These are phyloP conservation scores for Bombus affinis DNA, from an alignment of 1,140 invertebrate genomes.

Conservation along the genomic window DNA sequence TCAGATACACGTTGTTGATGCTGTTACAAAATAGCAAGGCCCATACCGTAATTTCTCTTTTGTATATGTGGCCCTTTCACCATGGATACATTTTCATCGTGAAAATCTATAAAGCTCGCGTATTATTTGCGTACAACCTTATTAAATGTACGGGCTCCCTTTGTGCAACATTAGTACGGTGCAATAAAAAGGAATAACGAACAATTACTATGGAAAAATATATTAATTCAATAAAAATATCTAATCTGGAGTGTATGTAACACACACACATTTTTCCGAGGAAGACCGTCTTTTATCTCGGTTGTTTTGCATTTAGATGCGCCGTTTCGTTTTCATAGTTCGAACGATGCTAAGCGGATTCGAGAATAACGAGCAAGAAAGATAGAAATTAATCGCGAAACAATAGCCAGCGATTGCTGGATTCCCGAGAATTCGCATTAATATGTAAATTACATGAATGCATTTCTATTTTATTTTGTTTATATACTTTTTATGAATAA, in stretches of 20 bases:
- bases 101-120: background rate
- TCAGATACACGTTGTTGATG: background rate
- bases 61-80: background rate
- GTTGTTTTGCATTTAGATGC: constrained; percentile 10
- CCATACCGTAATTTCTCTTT: background rate
- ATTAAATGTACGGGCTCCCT: background rate
- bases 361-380: background rate
- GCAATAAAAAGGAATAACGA: background rate
- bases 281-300: too few species aligned
- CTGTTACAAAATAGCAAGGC: background rate
- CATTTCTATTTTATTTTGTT: too few species aligned
- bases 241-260: background rate
- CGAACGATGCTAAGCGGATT: background rate
- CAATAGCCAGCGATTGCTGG: background rate
- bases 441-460: background rate
- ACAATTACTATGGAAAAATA: background rate
- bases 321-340: background rate
- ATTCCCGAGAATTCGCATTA: background rate
- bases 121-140: background rate
- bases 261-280: background rate
- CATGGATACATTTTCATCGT: background rate
- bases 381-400: constrained; percentile 18
- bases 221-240: background rate
- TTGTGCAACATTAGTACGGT: background rate
- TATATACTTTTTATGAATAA: background rate